Conservation (phyloP, 2,797 vertebrate species). For the Staurois parvus region DNA sequence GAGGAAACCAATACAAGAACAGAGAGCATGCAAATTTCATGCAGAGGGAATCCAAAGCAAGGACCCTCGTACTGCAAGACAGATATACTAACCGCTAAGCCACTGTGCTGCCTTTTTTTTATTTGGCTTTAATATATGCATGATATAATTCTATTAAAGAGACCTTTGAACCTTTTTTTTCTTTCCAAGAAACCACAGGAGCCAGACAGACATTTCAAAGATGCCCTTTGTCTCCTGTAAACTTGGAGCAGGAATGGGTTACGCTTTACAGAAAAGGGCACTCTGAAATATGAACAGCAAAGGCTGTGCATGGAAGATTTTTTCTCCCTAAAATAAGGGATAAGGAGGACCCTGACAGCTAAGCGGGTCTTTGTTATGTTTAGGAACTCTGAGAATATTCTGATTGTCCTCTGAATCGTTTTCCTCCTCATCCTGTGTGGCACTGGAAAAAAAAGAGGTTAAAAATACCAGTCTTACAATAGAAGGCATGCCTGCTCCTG, state of each 20-base stretch:
- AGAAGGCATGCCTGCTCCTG: conserved; percentile 5
- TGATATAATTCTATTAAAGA: background rate
- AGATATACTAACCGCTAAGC: too few relatives aligned
- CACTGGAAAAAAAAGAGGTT: conserved; percentile 4
- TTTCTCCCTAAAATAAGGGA: background rate
- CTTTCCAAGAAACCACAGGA: conserved; percentile 45
- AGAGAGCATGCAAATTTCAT: too few relatives aligned
- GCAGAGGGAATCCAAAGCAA: too few relatives aligned
- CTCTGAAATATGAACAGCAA: conserved; percentile 33
- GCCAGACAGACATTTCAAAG: conserved; percentile 35
- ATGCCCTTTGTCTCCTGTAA: conserved; percentile 40
- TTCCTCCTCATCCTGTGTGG: conserved; percentile 11
- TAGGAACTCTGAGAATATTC: conserved; percentile 17
- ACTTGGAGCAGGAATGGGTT: conserved; percentile 22
- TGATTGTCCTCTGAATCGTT: conserved; percentile 8
- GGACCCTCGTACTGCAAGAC: too few relatives aligned
- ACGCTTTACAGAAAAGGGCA: conserved; percentile 30
- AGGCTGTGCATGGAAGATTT: background rate
- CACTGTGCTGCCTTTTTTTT: background rate
- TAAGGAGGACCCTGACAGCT: background rate
- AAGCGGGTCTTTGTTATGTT: conserved; percentile 42
- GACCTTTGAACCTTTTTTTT: conserved; percentile 3
- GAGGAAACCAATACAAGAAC: too few relatives aligned
- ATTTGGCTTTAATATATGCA: background rate
- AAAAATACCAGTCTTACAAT: conserved; percentile 12